Evolutionary conservation across 2,797 vertebrate species (phyloP), one percentile per base, ranked within the genome.

Genomic region (Sebastes miniatus): DNA sequence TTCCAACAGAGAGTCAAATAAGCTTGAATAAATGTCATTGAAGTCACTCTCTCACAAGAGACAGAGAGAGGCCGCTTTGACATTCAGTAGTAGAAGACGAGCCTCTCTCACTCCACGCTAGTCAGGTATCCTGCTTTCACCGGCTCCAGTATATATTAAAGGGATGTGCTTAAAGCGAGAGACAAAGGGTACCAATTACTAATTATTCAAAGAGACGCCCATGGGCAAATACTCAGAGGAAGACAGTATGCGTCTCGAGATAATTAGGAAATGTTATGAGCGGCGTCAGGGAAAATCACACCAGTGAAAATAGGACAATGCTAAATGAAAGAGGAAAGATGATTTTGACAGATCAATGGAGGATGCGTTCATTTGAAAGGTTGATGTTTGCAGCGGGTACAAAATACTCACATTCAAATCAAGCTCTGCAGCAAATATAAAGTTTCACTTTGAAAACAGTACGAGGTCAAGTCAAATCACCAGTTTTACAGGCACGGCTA

Each of bases 11-110:
- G 81, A 85, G 70, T 77, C 61, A 84, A 83, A 88, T 81, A 83
- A 69, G 70, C 77, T 61, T 78, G 68, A 87, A 80, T 82, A 78
- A 89, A 87, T 84, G 79, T 76, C 81, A 85, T 2, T 86, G 59
- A 82, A 77, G 71, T 77, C 11, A 0, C n/a, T 32, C 43, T 76
- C 56, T 83, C 34, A 69, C 62, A 69, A 50, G 43, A 80, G 76
- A 81, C 20, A 52, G 6, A 52, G 25, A 68, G 67, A 69, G 16
- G 73, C 58, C 12, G 56, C 63, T 73, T 29, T 88, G 79, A 81
- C 76, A 77, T 85, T 81, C 54, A 81, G 22, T 3, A 20, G 27
- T 34, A 59, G 18, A 24, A 83, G 22, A 67, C 6, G 4, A 79
- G 69, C 25, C 54, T 68, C 52, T 71, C 61, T 70, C 66, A 64